A percentile compares a stretch with the other conserved stretches of the same genome.
Evolutionary conservation across 2,888 invertebrate genomes (phyloP).

Genomic region (Drosophila anceps): DNA sequence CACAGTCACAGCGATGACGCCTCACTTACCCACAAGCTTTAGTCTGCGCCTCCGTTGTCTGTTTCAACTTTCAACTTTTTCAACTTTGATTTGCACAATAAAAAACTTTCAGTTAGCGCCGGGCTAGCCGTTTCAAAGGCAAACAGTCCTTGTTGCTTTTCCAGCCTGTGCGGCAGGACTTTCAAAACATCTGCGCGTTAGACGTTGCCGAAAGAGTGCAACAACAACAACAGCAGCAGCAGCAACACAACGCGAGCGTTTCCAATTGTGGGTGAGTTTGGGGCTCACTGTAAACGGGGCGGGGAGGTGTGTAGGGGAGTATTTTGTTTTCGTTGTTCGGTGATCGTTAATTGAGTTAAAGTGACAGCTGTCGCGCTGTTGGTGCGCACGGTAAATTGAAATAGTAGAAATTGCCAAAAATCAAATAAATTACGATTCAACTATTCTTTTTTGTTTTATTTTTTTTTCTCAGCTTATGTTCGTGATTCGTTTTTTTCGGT

Average conservation of each 20-base stretch:
- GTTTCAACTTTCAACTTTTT: conserved; percentile 16
- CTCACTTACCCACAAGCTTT: conserved; percentile 39
- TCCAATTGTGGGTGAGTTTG: not conserved
- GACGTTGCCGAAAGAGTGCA: conserved; percentile 14
- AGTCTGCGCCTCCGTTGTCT: conserved; percentile 12
- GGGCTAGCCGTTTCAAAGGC: conserved; percentile 41
- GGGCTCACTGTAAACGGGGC: not conserved
- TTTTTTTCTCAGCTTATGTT: not conserved
- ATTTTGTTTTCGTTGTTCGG: conserved; percentile 60
- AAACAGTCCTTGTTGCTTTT: conserved; percentile 61
- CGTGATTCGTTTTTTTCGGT: conserved; percentile 6
- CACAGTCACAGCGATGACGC: not conserved
- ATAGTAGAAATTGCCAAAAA: conserved; percentile 45
- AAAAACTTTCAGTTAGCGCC: conserved; percentile 64
- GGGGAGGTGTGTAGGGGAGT: not conserved
- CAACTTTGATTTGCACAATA: conserved; percentile 59
- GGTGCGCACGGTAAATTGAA: conserved; percentile 43
- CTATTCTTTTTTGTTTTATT: conserved; percentile 26
- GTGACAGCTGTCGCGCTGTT: conserved; percentile 61
- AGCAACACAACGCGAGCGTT: conserved; percentile 19
- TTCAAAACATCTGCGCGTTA: conserved; percentile 67
- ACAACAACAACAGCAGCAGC: not conserved
- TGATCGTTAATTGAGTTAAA: conserved; percentile 76
- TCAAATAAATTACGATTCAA: conserved; percentile 46
- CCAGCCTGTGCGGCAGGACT: conserved; percentile 45